A percentile compares a stretch with the other conserved stretches of the same genome.
phyloP scores from a whole-genome alignment of 2,113 vertebrate genomes.

The Trochalopteron elliotii region DNA sequence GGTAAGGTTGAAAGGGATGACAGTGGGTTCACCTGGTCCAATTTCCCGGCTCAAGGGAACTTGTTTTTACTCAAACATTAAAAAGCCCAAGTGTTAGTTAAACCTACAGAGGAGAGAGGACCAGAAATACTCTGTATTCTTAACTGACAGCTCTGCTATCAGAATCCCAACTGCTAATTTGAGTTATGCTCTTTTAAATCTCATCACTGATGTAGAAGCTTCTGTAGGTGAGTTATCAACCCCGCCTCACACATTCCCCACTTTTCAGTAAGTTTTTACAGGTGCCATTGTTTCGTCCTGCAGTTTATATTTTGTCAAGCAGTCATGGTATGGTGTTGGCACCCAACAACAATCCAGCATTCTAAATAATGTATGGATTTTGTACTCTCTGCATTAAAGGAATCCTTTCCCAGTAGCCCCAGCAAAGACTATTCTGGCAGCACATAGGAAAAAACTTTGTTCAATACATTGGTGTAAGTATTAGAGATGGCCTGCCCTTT shows the following conservation, averaged over 20 bases:
- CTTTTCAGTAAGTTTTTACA: background rate
- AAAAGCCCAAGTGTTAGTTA: background rate
- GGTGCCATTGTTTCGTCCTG: background rate
- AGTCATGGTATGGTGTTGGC: background rate
- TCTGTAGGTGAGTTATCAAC: background rate
- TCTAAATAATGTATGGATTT: background rate
- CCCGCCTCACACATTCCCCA: fast-evolving
- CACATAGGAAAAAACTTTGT: background rate
- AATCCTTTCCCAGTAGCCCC: background rate
- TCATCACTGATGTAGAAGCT: background rate
- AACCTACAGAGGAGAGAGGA: background rate
- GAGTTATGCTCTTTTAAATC: background rate
- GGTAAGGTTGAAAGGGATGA: background rate
- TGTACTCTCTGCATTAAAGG: background rate
- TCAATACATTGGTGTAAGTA: background rate
- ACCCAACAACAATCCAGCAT: background rate
- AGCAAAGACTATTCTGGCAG: background rate
- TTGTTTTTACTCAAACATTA: background rate
- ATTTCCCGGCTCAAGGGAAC: background rate
- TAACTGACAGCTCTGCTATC: background rate
- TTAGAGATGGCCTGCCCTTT: background rate
- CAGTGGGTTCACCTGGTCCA: background rate
- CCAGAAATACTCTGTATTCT: background rate
- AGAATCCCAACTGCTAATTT: background rate
- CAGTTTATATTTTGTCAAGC: background rate